Evolutionary conservation across 1,140 invertebrate genomes (phyloP), one percentile per base, ranked within the genome.

Genomic region (Plodia interpunctella): DNA sequence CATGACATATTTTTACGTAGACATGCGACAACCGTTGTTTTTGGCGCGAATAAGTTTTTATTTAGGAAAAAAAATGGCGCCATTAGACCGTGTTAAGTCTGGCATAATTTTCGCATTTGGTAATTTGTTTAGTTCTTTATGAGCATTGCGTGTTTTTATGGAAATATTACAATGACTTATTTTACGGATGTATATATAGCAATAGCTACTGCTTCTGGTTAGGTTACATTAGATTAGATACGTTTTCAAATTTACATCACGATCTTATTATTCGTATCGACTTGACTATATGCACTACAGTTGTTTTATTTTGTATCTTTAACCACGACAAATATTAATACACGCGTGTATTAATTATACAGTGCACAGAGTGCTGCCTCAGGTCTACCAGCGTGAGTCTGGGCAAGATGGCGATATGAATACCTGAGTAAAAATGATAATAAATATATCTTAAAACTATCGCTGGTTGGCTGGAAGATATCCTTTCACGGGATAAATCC

Each of bases 81-180:
- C 38, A 44, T 44, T 44, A 44, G 15, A 3, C 38, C 13, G 38
- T 44, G 38, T 44, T 44, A 44, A 44, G 38, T 44, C 38, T 44
- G 38, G 38, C n/a, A 44, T 44, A 44, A 44, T 44, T 44, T 44
- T 44, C 38, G 13, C 38, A 44, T 44, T 44, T 44, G 38, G 38
- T 17, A 44, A 44, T 44, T 15, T 44, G 38, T 44, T 44, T 44
- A 44, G 38, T 44, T 32, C 30, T 32, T 44, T 44, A 44, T 44
- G 38, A 44, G 38, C 10, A 1, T 44, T 15, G 38, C 38, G 38
- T 44, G 38, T 15, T 35, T 35, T 35, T 5, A 35, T 35, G 5
- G 38, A 2, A 15, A 44, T 44, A 44, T 44, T 38, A 8, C 11
- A n/a, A 44, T 44, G 38, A 44, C 38, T n/a, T 44, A 32, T 44